These are phyloP conservation scores for Oceanites oceanicus DNA, from an alignment of 2,113 vertebrate species.

Conservation along the genomic window DNA sequence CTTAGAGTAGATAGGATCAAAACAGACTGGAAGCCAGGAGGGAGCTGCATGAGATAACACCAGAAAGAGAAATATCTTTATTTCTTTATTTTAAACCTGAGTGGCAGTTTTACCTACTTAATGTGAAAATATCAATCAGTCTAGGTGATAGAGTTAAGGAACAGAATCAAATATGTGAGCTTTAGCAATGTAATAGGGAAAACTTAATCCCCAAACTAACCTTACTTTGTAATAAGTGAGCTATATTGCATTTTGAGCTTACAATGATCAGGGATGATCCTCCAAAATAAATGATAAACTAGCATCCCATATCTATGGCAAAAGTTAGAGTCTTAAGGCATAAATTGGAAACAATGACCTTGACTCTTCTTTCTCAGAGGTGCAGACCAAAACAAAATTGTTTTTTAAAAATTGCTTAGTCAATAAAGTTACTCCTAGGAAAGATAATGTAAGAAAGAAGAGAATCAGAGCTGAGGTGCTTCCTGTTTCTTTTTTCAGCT, in stretches of 20 bases:
- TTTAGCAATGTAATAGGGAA: background rate
- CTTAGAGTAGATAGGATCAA: background rate
- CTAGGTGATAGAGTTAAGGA: background rate
- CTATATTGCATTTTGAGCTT: background rate
- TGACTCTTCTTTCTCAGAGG: background rate
- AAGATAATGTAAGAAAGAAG: background rate
- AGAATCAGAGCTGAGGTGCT: background rate
- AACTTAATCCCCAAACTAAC: slow-evolving; percentile 18
- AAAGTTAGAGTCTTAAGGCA: background rate
- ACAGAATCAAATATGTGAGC: background rate
- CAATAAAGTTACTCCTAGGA: background rate
- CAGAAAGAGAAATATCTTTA: background rate
- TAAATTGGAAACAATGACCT: background rate
- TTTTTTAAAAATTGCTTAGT: background rate
- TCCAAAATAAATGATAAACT: slow-evolving; percentile 23
- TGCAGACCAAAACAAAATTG: background rate
- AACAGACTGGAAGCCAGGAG: background rate
- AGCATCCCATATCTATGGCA: background rate
- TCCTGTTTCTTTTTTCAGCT: background rate
- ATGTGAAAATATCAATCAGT: background rate
- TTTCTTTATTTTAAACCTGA: slow-evolving; percentile 45
- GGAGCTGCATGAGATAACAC: slow-evolving; percentile 12
- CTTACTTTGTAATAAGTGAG: background rate
- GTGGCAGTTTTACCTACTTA: background rate
- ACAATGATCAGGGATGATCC: slow-evolving; percentile 6